phyloP scores from a whole-genome alignment of 2,113 vertebrate species.

The Ailurus styani region DNA sequence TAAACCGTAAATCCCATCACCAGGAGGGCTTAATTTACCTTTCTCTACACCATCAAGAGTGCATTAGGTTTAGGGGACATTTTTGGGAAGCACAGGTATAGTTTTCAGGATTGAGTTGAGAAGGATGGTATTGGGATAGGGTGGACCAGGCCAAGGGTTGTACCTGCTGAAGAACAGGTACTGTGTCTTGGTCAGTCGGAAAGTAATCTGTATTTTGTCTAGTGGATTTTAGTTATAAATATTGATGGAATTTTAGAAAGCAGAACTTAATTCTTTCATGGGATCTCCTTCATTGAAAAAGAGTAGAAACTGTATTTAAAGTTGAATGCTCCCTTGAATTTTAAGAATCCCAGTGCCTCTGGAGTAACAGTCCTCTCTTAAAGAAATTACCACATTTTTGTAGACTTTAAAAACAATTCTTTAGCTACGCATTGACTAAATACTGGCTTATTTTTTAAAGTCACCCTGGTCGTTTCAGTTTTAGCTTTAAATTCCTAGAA shows the following conservation, averaged over 20 bases:
- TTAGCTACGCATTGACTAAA: not conserved
- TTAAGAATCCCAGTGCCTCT: not conserved
- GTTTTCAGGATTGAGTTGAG: not conserved
- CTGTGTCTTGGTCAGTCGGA: not conserved
- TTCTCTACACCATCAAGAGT: not conserved
- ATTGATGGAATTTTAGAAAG: not conserved
- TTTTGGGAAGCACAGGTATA: fast-evolving
- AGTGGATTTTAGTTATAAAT: not conserved
- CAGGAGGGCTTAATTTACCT: not conserved
- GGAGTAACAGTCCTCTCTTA: not conserved
- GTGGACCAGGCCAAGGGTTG: fast-evolving
- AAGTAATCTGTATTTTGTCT: not conserved
- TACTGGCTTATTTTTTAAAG: not conserved
- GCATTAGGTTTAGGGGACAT: too few species aligned
- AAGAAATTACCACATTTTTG: not conserved
- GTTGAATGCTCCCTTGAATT: not conserved
- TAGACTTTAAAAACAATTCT: not conserved
- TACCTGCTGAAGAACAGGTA: not conserved
- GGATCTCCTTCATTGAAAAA: not conserved
- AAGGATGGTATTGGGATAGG: too few species aligned
- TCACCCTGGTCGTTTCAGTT: not conserved
- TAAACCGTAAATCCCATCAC: not conserved
- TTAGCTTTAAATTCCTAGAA: not conserved
- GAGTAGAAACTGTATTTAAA: not conserved
- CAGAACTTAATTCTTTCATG: not conserved